phyloP scores from a whole-genome alignment of 2,888 invertebrate genomes.

The Pollenia labialis region DNA sequence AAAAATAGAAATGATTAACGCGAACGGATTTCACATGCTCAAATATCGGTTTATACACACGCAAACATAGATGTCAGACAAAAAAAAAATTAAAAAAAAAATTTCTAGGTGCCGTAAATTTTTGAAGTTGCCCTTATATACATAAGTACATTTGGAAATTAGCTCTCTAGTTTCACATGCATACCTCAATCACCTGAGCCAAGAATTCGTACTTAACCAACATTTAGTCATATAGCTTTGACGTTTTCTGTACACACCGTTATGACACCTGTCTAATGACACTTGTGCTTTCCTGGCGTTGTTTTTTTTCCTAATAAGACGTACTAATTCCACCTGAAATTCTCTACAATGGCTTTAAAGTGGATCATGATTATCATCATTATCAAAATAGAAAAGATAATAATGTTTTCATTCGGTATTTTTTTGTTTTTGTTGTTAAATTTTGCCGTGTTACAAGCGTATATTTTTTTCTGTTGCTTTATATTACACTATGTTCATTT shows the following conservation, averaged over 20 bases:
- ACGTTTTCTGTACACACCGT: not conserved
- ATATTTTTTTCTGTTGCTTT: slow-evolving; percentile 27
- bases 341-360: slow-evolving; percentile 54
- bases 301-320: slow-evolving; percentile 32
- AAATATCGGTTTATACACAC: too few relatives aligned
- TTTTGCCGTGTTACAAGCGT: slow-evolving; percentile 53
- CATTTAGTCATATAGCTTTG: slow-evolving; percentile 3
- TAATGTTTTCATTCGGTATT: slow-evolving; percentile 42
- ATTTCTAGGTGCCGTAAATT: too few relatives aligned
- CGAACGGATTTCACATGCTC: too few relatives aligned
- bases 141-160: too few relatives aligned
- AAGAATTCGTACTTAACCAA: not conserved
- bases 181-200: too few relatives aligned
- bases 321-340: slow-evolving; percentile 56
- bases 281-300: slow-evolving; percentile 42
- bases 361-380: slow-evolving; percentile 70
- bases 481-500: slow-evolving; percentile 8
- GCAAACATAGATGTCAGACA: too few relatives aligned
- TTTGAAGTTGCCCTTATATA: too few relatives aligned
- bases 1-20: too few relatives aligned
- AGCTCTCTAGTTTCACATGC: too few relatives aligned
- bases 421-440: slow-evolving; percentile 10
- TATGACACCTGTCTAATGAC: slow-evolving; percentile 46
- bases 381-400: slow-evolving; percentile 60
- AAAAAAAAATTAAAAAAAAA: too few relatives aligned